These are phyloP conservation scores for Melanotaenia nigrans DNA, from an alignment of 2,797 vertebrate genomes.

Conservation along the genomic window DNA sequence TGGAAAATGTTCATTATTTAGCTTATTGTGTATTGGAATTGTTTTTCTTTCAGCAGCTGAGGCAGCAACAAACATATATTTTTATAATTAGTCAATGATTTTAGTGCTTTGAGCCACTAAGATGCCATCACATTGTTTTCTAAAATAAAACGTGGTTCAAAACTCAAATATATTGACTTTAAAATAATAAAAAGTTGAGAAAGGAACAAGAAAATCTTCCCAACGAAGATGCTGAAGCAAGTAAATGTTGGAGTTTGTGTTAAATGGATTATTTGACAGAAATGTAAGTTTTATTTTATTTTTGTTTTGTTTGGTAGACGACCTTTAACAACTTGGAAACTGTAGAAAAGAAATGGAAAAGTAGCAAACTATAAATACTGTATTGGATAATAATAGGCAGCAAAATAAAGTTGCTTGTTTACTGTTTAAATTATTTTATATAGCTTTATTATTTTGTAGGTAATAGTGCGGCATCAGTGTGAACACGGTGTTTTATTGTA, in stretches of 20 bases:
- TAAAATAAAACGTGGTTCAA: not conserved
- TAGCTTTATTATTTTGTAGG: not conserved
- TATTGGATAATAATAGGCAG: not conserved
- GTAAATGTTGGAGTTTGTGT: not conserved
- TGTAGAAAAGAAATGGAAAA: not conserved
- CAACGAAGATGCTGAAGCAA: slow-evolving; percentile 4
- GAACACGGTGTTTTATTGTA: not conserved
- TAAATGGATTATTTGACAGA: not conserved
- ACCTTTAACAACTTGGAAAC: not conserved
- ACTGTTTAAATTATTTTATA: not conserved
- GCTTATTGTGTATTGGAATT: not conserved
- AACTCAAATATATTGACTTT: slow-evolving; percentile 9
- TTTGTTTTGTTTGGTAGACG: not conserved
- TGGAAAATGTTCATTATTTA: slow-evolving; percentile 11
- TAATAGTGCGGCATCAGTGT: not conserved
- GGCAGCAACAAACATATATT: slow-evolving; percentile 7
- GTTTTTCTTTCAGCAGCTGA: not conserved
- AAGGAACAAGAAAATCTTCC: slow-evolving; percentile 10
- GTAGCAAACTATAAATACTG: no score
- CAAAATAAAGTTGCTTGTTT: not conserved
- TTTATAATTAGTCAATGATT: slow-evolving; percentile 22
- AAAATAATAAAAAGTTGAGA: slow-evolving; percentile 1
- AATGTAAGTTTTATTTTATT: not conserved
- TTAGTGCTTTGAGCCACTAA: slow-evolving; percentile 11
- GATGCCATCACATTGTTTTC: slow-evolving; percentile 8